A percentile compares a stretch with the other conserved stretches of the same genome.
Conservation (phyloP, 2,888 invertebrate species). For the Drosophila maculinotata region DNA sequence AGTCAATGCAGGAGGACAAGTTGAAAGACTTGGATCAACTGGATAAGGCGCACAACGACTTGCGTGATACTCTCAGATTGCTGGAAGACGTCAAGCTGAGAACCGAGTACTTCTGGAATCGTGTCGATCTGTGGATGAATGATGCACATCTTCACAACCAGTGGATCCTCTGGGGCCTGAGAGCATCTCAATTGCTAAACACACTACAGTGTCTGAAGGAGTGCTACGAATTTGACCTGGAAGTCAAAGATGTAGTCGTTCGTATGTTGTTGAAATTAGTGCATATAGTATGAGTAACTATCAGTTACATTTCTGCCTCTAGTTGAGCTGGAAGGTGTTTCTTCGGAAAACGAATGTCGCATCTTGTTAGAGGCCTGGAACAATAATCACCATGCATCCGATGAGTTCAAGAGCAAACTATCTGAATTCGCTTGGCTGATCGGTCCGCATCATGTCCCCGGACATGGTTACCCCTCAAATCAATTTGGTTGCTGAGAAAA, state of each 20-base stretch:
- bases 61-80: slow-evolving; percentile 2
- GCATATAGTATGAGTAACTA: not conserved
- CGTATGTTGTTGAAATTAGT: slow-evolving; percentile 38
- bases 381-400: slow-evolving; percentile 34
- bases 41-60: accelerated
- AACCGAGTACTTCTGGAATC: slow-evolving; percentile 32
- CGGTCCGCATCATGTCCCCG: not conserved
- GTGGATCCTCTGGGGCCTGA: slow-evolving; percentile 9
- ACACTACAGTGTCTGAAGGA: slow-evolving; percentile 35
- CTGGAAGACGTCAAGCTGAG: slow-evolving; percentile 13
- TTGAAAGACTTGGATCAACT: not conserved
- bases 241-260: slow-evolving; percentile 62
- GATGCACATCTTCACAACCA: slow-evolving; percentile 20
- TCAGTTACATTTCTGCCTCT: not conserved
- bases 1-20: too few species aligned
- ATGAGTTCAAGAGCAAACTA: slow-evolving; percentile 27
- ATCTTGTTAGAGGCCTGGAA: slow-evolving; percentile 28
- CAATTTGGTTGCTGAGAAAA: not conserved
- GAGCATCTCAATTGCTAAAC: slow-evolving; percentile 6
- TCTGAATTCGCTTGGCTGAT: not conserved
- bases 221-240: slow-evolving; percentile 60
- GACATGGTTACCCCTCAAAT: too few species aligned
- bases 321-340: slow-evolving; percentile 21
- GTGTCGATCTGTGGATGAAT: slow-evolving; percentile 35
- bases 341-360: not conserved